Evolutionary conservation across 2,888 invertebrate species (phyloP).

Genomic region (Alviniconcha strummeri): DNA sequence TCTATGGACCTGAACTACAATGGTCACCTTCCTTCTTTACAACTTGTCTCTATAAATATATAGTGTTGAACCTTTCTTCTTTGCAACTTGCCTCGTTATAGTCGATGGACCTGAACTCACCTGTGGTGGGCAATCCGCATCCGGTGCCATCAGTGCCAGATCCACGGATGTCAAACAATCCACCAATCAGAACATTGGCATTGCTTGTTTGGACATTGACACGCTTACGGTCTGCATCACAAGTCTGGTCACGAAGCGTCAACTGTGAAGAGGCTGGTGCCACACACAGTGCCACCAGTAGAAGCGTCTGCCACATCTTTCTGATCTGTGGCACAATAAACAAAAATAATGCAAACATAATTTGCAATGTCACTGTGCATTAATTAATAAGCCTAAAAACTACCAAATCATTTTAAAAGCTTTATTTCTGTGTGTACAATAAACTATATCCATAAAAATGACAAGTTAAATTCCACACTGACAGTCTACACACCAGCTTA

Average conservation of each 20-base stretch:
- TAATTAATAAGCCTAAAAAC: too few species aligned
- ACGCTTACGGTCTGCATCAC: conserved; percentile 45
- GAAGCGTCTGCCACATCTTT: conserved; percentile 42
- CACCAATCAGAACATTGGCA: conserved; percentile 58
- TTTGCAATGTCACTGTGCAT: too few species aligned
- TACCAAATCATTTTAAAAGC: too few species aligned
- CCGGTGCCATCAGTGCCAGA: conserved; percentile 43
- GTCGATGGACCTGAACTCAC: conserved; percentile 38
- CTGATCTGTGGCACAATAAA: background rate
- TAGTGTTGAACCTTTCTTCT: too few species aligned
- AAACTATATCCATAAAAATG: too few species aligned
- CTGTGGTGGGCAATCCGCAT: conserved; percentile 52
- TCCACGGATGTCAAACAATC: conserved; percentile 54
- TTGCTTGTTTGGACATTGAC: conserved; percentile 44
- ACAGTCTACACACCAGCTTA: too few species aligned
- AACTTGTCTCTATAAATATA: too few species aligned
- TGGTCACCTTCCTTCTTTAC: too few species aligned
- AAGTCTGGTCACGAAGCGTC: conserved; percentile 47
- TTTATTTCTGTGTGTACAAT: too few species aligned
- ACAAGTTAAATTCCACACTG: too few species aligned
- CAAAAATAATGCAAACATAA: background rate
- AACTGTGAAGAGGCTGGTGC: conserved; percentile 43
- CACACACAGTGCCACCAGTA: conserved; percentile 38
- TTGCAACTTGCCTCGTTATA: too few species aligned
- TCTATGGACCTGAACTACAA: too few species aligned